Evolutionary conservation across 1,140 invertebrate species (phyloP).

Genomic region (Capitella teleta): DNA sequence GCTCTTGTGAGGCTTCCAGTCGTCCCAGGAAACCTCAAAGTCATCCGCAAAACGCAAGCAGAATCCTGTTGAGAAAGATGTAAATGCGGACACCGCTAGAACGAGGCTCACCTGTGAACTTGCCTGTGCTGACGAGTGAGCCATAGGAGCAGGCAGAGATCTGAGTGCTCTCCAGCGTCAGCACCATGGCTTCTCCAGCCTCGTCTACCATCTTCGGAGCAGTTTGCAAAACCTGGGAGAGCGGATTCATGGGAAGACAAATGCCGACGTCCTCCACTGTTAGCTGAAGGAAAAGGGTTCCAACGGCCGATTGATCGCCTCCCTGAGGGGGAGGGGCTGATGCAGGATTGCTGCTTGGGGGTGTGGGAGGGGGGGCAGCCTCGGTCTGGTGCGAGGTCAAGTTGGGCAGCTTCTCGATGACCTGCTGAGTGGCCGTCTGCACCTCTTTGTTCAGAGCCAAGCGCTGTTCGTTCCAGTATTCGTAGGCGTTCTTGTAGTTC

Average conservation of each 20-base stretch:
- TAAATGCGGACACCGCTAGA: background rate
- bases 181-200: slow-evolving; percentile 76
- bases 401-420: slow-evolving; percentile 32
- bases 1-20: slow-evolving; percentile 79
- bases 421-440: slow-evolving; percentile 52
- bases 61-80: slow-evolving; percentile 51
- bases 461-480: slow-evolving; percentile 95
- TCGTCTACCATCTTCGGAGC: slow-evolving; percentile 45
- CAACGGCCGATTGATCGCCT: slow-evolving; percentile 53
- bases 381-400: background rate
- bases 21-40: slow-evolving; percentile 88
- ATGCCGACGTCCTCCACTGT: slow-evolving; percentile 96
- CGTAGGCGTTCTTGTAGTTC: slow-evolving; percentile 97
- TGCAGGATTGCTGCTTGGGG: slow-evolving; percentile 13
- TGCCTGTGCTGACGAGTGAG: slow-evolving; percentile 64
- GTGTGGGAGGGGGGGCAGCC: slow-evolving; percentile 14
- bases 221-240: no score
- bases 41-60: slow-evolving; percentile 90
- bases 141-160: slow-evolving; percentile 80
- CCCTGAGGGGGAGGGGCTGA: slow-evolving; percentile 33
- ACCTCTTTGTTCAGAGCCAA: slow-evolving; percentile 37
- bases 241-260: slow-evolving; percentile 79
- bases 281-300: slow-evolving; percentile 82
- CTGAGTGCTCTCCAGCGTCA: slow-evolving; percentile 86
- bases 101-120: slow-evolving; percentile 30